Percentiles rank a stretch among this genome's conserved stretches.
Evolutionary conservation across 2,888 invertebrate species (phyloP).

Genomic region (Dynastes grantii): DNA sequence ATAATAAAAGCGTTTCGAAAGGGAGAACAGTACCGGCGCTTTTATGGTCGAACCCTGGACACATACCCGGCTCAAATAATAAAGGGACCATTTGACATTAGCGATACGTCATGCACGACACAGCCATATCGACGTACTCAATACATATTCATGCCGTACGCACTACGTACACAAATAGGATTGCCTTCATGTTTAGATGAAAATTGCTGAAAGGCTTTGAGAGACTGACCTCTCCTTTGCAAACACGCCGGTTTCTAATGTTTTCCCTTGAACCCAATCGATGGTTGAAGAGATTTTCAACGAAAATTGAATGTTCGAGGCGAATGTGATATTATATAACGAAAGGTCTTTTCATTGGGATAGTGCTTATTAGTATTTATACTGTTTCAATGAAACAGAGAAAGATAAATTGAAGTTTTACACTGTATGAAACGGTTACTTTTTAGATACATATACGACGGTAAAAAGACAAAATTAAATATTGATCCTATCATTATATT

Average conservation of each 20-base stretch:
- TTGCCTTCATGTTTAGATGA: background rate
- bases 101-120: conserved; percentile 45
- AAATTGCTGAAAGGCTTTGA: background rate
- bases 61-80: conserved; percentile 46
- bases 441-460: too few relatives aligned
- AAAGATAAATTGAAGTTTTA: too few relatives aligned
- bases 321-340: too few relatives aligned
- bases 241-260: conserved; percentile 27
- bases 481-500: too few relatives aligned
- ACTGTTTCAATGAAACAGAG: too few relatives aligned
- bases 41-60: conserved; percentile 28
- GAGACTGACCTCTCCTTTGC: conserved; percentile 1
- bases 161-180: conserved; percentile 15
- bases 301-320: conserved; percentile 31
- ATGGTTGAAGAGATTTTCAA: conserved; percentile 32
- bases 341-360: too few relatives aligned
- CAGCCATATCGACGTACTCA: background rate
- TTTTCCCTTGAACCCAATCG: conserved; percentile 16
- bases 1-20: conserved; percentile 41
- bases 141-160: conserved; percentile 18
- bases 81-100: conserved; percentile 49
- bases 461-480: too few relatives aligned
- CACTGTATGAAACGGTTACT: too few relatives aligned
- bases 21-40: conserved; percentile 13
- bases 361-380: too few relatives aligned